Evolutionary conservation across 2,888 invertebrate genomes (phyloP), one percentile per base, ranked within the genome.

Genomic region (Troglohyphantes excavatus): DNA sequence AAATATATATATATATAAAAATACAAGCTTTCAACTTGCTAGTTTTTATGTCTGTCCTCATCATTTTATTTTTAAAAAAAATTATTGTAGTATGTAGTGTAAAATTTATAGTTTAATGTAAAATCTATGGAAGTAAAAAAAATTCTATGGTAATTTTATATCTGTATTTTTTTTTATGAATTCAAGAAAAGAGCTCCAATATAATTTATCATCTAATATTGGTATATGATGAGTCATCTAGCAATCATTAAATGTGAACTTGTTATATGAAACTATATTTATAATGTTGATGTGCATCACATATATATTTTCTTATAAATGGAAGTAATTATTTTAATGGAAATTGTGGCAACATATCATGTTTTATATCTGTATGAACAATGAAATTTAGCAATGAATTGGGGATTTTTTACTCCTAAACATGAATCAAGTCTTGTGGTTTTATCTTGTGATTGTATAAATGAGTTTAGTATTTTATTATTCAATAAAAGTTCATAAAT

Each of bases 391-490:
- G 13, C 17, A 46, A 17, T 46, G 13, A 46, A 46, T 17, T 17
- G 17, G 2, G 46, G 13, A 46, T 46, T 46, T 17, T 46, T 46
- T 17, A 46, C 46, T 46, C 46, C 11, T 17, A 46, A 46, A 2
- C 46, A 46, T 46, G 46, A 46, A 46, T 9, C 13, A 46, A 46
- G 11, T 46, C 17, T 13, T 78, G 43, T 72, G 33, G n/a, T n/a
- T n/a, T n/a, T 72, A 72, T 72, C 9, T 33, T 65, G 26, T 78
- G 23, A 23, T 21, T 65, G 43, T 27, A 63, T 65, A 65, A 72
- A 23, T 63, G 17, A 26, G 5, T 65, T 23, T 78, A 78, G 78
- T 78, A 78, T 78, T 78, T 78, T 76, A 76, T 61, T 78, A 65
- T 17, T 17, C 23, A 78, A 78, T 78, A 78, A 78, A 78, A 63